phyloP scores from a whole-genome alignment of 2,888 invertebrate species.

The Cephus pulcher region DNA sequence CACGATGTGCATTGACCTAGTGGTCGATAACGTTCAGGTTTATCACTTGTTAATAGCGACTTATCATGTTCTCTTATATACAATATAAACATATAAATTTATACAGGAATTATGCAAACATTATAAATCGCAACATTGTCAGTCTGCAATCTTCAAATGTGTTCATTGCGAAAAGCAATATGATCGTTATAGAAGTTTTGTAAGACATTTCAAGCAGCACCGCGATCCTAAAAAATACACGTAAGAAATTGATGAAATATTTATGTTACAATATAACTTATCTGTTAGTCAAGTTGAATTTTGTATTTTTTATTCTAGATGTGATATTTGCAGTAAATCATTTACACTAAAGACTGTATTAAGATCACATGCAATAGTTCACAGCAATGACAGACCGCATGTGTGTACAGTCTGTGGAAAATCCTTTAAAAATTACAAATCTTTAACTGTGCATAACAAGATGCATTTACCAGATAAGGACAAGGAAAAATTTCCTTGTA shows the following conservation, averaged over 20 bases:
- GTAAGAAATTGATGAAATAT: conserved; percentile 29
- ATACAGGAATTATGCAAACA: conserved; percentile 37
- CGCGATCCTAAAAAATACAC: conserved; percentile 41
- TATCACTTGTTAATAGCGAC: neutral
- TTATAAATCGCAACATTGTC: conserved; percentile 40
- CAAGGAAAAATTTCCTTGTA: conserved; percentile 45
- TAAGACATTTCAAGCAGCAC: conserved; percentile 48
- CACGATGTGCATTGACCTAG: conserved; percentile 34
- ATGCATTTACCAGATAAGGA: conserved; percentile 46
- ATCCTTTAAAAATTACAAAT: conserved; percentile 50
- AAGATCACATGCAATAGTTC: conserved; percentile 46
- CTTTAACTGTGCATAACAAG: conserved; percentile 46
- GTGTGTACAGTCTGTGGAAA: conserved; percentile 48
- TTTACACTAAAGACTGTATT: conserved; percentile 47
- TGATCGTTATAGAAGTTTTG: conserved; percentile 47
- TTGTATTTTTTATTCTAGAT: conserved; percentile 32
- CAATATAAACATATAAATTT: neutral
- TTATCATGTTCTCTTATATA: neutral
- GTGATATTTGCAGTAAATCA: conserved; percentile 50
- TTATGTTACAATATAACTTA: neutral
- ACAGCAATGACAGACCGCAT: conserved; percentile 47
- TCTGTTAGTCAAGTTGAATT: conserved; percentile 2
- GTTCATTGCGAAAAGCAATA: conserved; percentile 44
- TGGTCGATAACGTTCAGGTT: conserved; percentile 19
- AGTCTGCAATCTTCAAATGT: conserved; percentile 46